Conservation (phyloP, 2,888 invertebrate genomes). For the Charanyca ferruginea region DNA sequence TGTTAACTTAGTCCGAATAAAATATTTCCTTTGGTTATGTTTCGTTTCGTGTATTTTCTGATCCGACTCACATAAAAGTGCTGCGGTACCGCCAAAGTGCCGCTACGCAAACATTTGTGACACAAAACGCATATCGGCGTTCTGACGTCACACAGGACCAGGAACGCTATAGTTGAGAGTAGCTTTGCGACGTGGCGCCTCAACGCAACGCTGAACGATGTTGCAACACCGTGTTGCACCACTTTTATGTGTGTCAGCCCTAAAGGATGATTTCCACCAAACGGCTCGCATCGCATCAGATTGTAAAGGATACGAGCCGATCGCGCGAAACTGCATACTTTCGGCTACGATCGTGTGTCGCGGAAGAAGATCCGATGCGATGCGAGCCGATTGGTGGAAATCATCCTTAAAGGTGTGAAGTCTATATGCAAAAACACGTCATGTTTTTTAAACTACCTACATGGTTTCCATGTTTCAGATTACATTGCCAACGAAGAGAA, state of each 20-base stretch:
- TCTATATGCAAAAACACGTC: not conserved
- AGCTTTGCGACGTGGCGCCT: no score
- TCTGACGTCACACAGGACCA: not conserved
- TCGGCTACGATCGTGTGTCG: no score
- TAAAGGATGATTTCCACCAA: no score
- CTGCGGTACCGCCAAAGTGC: no score
- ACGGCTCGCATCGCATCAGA: no score
- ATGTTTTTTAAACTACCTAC: conserved; percentile 5
- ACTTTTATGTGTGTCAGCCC: not conserved
- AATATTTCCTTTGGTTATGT: not conserved
- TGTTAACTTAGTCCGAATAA: conserved; percentile 10
- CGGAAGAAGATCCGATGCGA: no score
- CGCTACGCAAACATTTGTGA: not conserved
- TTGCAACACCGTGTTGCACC: no score
- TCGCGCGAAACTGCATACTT: no score
- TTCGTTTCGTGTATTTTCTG: conserved; percentile 9
- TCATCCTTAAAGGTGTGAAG: not conserved
- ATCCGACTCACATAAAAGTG: not conserved
- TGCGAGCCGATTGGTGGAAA: no score
- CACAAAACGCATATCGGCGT: not conserved
- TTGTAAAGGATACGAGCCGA: no score
- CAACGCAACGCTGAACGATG: no score
- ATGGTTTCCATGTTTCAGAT: conserved; percentile 9
- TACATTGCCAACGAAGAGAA: not conserved
- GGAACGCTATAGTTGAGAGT: no score